Conservation (phyloP, 2,113 vertebrate genomes). For the Glaucomys volans region DNA sequence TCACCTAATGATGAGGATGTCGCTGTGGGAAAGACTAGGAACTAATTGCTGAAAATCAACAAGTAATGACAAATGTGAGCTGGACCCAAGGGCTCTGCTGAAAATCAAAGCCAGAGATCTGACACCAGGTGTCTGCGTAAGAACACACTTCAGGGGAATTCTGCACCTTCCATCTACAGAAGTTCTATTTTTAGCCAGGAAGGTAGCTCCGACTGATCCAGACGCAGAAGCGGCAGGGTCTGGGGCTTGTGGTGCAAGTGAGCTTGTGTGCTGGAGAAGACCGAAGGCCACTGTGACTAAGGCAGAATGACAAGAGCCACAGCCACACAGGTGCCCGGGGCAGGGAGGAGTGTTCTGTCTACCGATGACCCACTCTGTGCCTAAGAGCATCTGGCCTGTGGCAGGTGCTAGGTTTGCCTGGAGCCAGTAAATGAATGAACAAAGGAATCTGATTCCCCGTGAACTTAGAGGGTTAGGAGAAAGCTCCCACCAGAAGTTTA, state of each 20-base stretch:
- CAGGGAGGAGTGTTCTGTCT: not conserved
- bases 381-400: not conserved
- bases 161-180: too few relatives aligned
- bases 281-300: fast-evolving
- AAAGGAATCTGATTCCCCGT: not conserved
- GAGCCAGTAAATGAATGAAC: not conserved
- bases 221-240: not conserved
- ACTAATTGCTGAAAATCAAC: not conserved
- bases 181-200: too few relatives aligned
- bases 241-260: fast-evolving
- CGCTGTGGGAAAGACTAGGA: not conserved
- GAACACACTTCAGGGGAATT: too few relatives aligned
- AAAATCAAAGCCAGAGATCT: not conserved
- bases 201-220: not conserved
- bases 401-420: not conserved
- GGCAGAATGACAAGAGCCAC: fast-evolving
- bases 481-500: not conserved
- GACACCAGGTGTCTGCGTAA: not conserved
- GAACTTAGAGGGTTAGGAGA: not conserved
- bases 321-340: fast-evolving
- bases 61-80: not conserved
- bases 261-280: not conserved
- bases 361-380: not conserved
- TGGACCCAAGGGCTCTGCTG: not conserved
- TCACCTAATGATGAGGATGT: not conserved